Conservation (phyloP, 2,888 invertebrate species). For the Drosophila flavopinicola region DNA sequence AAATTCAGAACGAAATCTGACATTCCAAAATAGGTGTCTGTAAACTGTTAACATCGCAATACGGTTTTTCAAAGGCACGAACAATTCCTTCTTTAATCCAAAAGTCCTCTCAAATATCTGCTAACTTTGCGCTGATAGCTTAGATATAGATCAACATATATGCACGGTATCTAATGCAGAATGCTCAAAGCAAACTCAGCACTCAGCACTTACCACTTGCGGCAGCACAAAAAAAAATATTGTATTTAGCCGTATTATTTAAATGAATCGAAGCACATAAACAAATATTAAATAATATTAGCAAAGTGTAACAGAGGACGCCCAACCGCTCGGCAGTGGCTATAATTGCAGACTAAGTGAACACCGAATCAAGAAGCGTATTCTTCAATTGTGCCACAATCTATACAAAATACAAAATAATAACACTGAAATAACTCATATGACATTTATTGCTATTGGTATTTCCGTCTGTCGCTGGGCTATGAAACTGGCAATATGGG, state of each 20-base stretch:
- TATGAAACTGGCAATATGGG: conserved; percentile 4
- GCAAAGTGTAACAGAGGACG: not conserved
- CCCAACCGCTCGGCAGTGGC: conserved; percentile 27
- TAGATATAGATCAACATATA: too few species aligned
- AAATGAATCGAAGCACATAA: not conserved
- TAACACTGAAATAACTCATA: not conserved
- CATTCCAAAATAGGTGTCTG: too few species aligned
- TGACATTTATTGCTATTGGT: conserved; percentile 14
- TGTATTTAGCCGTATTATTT: not conserved
- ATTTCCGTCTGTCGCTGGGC: not conserved
- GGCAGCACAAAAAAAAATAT: conserved; percentile 2
- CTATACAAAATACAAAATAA: conserved; percentile 23
- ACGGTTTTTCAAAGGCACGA: too few species aligned
- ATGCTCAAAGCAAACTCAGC: too few species aligned
- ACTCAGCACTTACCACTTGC: conserved; percentile 2
- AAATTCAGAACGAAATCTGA: too few species aligned
- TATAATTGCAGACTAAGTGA: conserved; percentile 33
- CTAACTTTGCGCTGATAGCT: too few species aligned
- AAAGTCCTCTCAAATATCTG: too few species aligned
- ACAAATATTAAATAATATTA: not conserved
- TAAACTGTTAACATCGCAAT: too few species aligned
- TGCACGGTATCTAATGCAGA: too few species aligned
- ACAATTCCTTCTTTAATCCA: too few species aligned
- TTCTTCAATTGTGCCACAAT: conserved; percentile 24
- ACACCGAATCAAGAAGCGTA: conserved; percentile 1